Evolutionary conservation across 1,140 invertebrate species (phyloP), one percentile per base, ranked within the genome.

Genomic region (Trichonephila inaurata): DNA sequence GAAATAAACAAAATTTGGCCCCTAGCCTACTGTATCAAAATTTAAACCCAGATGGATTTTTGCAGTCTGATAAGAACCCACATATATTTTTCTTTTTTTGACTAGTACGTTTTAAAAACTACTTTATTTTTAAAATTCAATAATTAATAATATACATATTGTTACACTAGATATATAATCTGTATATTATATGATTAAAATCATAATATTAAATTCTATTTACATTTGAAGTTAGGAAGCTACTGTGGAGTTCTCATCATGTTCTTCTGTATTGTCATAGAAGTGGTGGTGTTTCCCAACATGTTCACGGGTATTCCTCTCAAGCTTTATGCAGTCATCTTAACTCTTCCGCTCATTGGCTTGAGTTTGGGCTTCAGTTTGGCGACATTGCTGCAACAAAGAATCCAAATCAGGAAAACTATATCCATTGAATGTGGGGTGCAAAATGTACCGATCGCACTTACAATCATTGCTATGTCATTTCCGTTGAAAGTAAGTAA

Each of bases 341-440:
- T 95, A n/a, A 51, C 95, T 10, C 94, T 96, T 1, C 96, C 96
- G 1, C 93, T 95, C 51, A 66, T 95, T 60, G 96, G 96, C 7
- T 95, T 96, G 85, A 66, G 92, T 19, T 90, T 96, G 4, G 96
- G 96, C 18, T 96, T 95, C 94, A 12, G 94, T 21, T 91, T 95
- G 0, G 95, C 96, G 16, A 92, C 92, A 33, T 51, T 96, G 2
- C 95, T 95, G 62, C 93, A 95, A 40, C 95, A 95, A 94, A 93
- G 94, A 61, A 72, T 94, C 40, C 44, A 92, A 14, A 94, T 95
- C 33, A 64, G 95, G n/a, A 94, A 95, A 88, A 96, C 96, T 6
- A 95, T 96, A 69, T 95, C 96, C 18, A 95, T 96, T 28, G 96
- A 96, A 94, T 96, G 95, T 2, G 96, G 96, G n/a, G 95, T 96